Conservation (phyloP, 2,888 invertebrate genomes). For the Drepana falcataria region DNA sequence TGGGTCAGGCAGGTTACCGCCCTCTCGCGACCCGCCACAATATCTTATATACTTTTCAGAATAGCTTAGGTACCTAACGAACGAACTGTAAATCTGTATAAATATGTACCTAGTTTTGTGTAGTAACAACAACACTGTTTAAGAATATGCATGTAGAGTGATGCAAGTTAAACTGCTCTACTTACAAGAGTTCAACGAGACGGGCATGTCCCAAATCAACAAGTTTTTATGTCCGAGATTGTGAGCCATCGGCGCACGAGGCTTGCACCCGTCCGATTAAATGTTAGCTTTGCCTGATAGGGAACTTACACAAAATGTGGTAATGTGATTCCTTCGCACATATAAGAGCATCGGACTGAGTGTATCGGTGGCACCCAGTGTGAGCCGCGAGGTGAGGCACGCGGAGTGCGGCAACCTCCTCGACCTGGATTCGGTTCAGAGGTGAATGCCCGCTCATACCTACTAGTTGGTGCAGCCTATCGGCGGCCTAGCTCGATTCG, state of each 20-base stretch:
- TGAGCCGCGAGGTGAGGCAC: slow-evolving; percentile 11
- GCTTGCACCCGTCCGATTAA: too few species aligned
- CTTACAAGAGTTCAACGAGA: too few species aligned
- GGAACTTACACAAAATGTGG: too few species aligned
- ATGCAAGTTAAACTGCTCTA: too few species aligned
- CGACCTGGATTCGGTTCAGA: slow-evolving; percentile 71
- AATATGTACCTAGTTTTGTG: too few species aligned
- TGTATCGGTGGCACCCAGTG: slow-evolving; percentile 3
- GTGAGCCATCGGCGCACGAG: too few species aligned
- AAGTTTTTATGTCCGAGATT: too few species aligned
- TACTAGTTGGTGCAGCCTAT: slow-evolving; percentile 26
- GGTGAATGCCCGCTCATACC: slow-evolving; percentile 61
- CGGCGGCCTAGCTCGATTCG: neutral
- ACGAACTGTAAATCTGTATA: too few species aligned
- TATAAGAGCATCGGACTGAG: neutral
- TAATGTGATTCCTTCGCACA: neutral
- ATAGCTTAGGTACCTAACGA: neutral
- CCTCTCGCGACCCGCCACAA: neutral
- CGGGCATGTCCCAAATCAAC: too few species aligned
- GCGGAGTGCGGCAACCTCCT: slow-evolving; percentile 36
- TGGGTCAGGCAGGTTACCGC: neutral
- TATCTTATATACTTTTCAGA: neutral
- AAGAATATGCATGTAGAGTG: too few species aligned
- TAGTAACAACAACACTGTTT: too few species aligned
- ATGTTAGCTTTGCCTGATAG: too few species aligned